Conservation (phyloP, 2,113 vertebrate genomes). For the Sapajus apella region DNA sequence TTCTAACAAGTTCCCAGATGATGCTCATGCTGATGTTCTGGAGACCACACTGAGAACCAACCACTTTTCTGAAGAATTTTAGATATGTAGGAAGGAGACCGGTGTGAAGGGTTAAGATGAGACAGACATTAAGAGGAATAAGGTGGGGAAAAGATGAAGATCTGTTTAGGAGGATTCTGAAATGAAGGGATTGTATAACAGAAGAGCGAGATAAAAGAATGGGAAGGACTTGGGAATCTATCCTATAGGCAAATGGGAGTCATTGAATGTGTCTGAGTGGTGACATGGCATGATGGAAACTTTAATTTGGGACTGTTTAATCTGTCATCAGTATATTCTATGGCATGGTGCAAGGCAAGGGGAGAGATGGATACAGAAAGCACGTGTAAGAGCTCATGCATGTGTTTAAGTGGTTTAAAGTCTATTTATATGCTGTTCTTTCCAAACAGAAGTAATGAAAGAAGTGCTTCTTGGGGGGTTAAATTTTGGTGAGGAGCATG, state of each 20-base stretch:
- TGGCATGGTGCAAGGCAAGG: not conserved
- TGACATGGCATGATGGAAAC: not conserved
- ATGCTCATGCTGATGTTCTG: not conserved
- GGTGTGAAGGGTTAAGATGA: not conserved
- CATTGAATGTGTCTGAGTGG: constrained; percentile 22
- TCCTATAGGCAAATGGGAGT: constrained; percentile 9
- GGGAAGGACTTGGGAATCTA: constrained; percentile 29
- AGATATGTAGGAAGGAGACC: not conserved
- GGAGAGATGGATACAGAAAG: not conserved
- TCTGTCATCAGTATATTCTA: not conserved
- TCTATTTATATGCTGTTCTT: constrained; percentile 36
- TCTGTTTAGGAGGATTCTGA: not conserved
- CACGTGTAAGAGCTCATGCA: not conserved
- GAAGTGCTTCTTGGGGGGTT: not conserved
- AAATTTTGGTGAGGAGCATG: constrained; percentile 30
- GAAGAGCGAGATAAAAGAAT: not conserved
- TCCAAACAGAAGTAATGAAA: constrained; percentile 27
- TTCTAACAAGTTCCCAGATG: constrained; percentile 2
- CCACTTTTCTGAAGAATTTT: not conserved
- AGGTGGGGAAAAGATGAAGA: not conserved
- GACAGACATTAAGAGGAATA: not conserved
- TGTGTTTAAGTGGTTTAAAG: constrained; percentile 43
- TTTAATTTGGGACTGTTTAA: constrained; percentile 32
- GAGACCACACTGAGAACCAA: not conserved
- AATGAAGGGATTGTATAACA: not conserved